These are phyloP conservation scores for Meloidogyne chitwoodi DNA, from an alignment of 1,140 invertebrate genomes.

Conservation along the genomic window DNA sequence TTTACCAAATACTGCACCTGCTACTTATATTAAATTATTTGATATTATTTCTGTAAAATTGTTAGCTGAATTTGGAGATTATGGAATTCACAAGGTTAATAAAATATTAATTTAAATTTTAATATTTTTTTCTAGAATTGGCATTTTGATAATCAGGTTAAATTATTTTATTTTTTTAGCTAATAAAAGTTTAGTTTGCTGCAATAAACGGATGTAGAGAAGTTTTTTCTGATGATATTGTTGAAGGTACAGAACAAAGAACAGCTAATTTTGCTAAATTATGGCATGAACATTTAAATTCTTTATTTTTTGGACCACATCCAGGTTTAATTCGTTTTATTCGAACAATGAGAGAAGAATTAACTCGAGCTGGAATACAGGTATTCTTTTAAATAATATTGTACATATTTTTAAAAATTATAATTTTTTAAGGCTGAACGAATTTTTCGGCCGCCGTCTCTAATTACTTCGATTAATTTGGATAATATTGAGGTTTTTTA, in stretches of 20 bases:
- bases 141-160: conserved; percentile 14
- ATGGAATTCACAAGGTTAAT: background rate
- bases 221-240: conserved; percentile 1
- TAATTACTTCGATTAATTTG: conserved; percentile 10
- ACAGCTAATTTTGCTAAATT: conserved; percentile 5
- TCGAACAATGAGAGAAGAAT: conserved; percentile 15
- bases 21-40: conserved; percentile 14
- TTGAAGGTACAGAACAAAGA: conserved; percentile 1
- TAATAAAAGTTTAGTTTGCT: background rate
- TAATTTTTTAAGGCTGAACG: conserved; percentile 1
- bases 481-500: conserved; percentile 2
- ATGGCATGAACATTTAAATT: conserved; percentile 6
- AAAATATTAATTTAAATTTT: no score
- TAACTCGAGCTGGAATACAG: conserved; percentile 2
- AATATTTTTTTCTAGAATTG: conserved; percentile 4
- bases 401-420: background rate
- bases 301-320: background rate
- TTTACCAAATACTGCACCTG: background rate
- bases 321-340: conserved; percentile 1
- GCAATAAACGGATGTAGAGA: conserved; percentile 9
- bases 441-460: background rate
- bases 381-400: background rate
- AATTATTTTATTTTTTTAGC: no score
- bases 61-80: conserved; percentile 1
- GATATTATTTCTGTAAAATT: conserved; percentile 1